phyloP scores from a whole-genome alignment of 2,888 invertebrate genomes.

The Syrphus vitripennis region DNA sequence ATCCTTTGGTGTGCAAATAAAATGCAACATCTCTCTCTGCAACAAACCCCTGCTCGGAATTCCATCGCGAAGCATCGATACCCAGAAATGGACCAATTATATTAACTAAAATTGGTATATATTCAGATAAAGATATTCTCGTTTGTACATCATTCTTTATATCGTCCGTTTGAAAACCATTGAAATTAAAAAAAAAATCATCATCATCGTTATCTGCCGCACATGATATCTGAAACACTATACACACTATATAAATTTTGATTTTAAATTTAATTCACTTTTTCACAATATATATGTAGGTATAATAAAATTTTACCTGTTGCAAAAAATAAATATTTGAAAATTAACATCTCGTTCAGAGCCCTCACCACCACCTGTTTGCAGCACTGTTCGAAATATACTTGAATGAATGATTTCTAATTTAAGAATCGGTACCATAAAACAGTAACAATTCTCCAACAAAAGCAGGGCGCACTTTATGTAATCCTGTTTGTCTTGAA shows the following conservation, averaged over 20 bases:
- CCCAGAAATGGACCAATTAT: background rate
- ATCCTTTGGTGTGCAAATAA: constrained; percentile 35
- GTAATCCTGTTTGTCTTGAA: constrained; percentile 9
- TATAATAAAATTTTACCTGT: background rate
- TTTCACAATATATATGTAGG: no score
- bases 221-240: constrained; percentile 13
- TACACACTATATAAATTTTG: background rate
- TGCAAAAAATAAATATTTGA: constrained; percentile 6
- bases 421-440: background rate
- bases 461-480: background rate
- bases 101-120: constrained; percentile 4
- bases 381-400: background rate
- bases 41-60: background rate
- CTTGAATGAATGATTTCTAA: constrained; percentile 5
- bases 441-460: background rate
- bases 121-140: background rate
- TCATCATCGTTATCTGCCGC: background rate
- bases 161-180: background rate
- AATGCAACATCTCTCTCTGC: constrained; percentile 52
- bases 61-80: constrained; percentile 8
- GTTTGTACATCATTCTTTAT: background rate
- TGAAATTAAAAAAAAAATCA: background rate
- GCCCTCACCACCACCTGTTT: background rate
- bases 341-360: background rate
- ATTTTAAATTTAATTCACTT: background rate